Base-by-base conservation (phyloP, 2,888 invertebrate species). In the Coecobrya sp. region DNA sequence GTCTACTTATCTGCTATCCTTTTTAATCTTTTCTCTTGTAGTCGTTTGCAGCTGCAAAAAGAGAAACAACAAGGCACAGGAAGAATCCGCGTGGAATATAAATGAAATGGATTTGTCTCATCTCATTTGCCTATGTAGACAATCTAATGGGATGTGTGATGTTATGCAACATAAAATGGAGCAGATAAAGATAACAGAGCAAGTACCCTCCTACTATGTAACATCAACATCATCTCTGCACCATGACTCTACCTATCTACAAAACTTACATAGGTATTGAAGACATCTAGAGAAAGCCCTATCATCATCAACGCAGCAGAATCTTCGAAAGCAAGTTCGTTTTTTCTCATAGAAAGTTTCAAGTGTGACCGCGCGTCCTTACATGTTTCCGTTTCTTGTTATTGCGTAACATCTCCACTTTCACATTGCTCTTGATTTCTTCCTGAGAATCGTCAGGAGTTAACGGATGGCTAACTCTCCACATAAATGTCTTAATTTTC, bases 81-180 rank as follows among this genome's bases (percentile, higher is more conserved):
- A 27, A 36, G 70, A 27, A 49, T 70, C 86, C 49, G 73, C 2
- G 19, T 36, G 27, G 86, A 86, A 86, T 86, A 55, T 86, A 52
- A 86, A 86, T 86, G 73, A 86, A 86, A 86, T 59, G 73, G 52
- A 70, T 70, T 70, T 70, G 81, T 81, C 81, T 55, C 81, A 81
- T 81, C 81, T 81, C 81, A 81, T 81, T 55, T 81, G 52, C 55
- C 36, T 70, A 70, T 30, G 70, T 30, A 70, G 70, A n/a, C 70
- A 36, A 70, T 70, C 70, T 70, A 70, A 70, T 70, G 36, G 70
- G n/a, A 70, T 65, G 65, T 65, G 16, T 27, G 65, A 65, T 70
- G 70, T 70, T 36, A 36, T 36, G 70, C 70, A 70, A 7, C n/a
- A 65, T 65, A 65, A 65, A 65, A 70, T 70, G 36, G 70, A 36